Evolutionary conservation across 2,888 invertebrate species (phyloP).

Genomic region (Platycheirus albimanus): DNA sequence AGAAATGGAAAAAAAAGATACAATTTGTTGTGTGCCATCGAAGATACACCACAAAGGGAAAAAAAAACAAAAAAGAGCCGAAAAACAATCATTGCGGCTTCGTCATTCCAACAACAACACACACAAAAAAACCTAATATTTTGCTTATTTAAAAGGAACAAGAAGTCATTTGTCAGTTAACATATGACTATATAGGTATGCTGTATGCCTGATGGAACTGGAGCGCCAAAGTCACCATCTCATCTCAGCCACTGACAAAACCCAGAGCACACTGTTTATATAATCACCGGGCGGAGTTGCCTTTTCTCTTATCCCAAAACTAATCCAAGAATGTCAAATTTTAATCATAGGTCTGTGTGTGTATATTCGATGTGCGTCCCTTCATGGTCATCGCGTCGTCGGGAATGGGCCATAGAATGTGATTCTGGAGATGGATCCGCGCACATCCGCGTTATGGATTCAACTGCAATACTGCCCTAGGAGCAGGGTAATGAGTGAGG

Average conservation of each 20-base stretch:
- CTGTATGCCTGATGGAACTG: slow-evolving; percentile 14
- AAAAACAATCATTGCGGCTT: slow-evolving; percentile 58
- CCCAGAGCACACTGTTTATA: slow-evolving; percentile 18
- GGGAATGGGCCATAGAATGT: slow-evolving; percentile 11
- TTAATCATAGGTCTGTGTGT: slow-evolving; percentile 67
- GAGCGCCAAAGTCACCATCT: slow-evolving; percentile 64
- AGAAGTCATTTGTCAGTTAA: slow-evolving; percentile 63
- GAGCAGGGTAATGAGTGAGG: slow-evolving; percentile 68
- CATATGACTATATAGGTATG: slow-evolving; percentile 35
- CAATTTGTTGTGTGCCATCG: slow-evolving; percentile 54
- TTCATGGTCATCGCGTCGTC: background rate
- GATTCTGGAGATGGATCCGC: slow-evolving; percentile 5
- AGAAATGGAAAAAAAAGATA: slow-evolving; percentile 14
- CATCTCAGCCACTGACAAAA: slow-evolving; percentile 35
- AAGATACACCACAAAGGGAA: slow-evolving; percentile 48
- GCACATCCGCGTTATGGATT: slow-evolving; percentile 13
- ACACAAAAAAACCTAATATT: slow-evolving; percentile 49
- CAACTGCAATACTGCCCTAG: slow-evolving; percentile 56
- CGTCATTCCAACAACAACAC: slow-evolving; percentile 1
- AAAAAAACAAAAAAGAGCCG: slow-evolving; percentile 40
- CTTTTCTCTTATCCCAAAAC: slow-evolving; percentile 28
- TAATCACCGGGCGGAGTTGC: slow-evolving; percentile 63
- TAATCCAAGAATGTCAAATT: slow-evolving; percentile 71
- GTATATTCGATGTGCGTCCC: slow-evolving; percentile 28
- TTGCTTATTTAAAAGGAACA: slow-evolving; percentile 52